phyloP scores from a whole-genome alignment of 2,888 invertebrate genomes.

The Euspilapteryx auroguttella region DNA sequence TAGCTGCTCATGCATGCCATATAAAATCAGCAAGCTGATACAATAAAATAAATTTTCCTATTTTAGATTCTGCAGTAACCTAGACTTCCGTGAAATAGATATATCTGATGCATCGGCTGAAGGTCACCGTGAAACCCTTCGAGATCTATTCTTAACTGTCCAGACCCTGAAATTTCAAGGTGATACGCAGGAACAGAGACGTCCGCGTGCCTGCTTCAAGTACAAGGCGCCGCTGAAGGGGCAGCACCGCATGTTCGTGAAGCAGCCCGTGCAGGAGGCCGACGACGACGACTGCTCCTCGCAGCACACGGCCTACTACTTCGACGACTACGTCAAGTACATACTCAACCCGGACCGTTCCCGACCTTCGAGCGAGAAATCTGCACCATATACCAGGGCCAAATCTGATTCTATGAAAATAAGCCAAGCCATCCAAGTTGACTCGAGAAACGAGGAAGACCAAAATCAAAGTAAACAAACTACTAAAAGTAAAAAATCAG shows the following conservation, averaged over 20 bases:
- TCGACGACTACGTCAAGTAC: constrained; percentile 41
- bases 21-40: too few species aligned
- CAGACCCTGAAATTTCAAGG: constrained; percentile 44
- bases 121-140: too few species aligned
- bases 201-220: constrained; percentile 35
- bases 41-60: too few species aligned
- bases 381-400: constrained; percentile 22
- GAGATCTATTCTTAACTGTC: constrained; percentile 34
- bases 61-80: too few species aligned
- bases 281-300: constrained; percentile 24
- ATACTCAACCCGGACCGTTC: constrained; percentile 27
- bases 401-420: constrained; percentile 17
- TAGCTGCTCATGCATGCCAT: too few species aligned
- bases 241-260: constrained; percentile 45
- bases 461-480: constrained; percentile 7
- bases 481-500: constrained; percentile 9
- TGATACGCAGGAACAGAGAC: constrained; percentile 19
- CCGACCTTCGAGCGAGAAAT: constrained; percentile 31
- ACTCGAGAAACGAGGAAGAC: constrained; percentile 11
- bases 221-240: constrained; percentile 24
- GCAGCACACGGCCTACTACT: constrained; percentile 29
- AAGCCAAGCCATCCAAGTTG: constrained; percentile 25
- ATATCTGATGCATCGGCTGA: too few species aligned
- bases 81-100: too few species aligned
- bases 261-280: constrained; percentile 23